Percentiles rank a stretch among this genome's conserved stretches.
Evolutionary conservation across 2,113 vertebrate species (phyloP).

Genomic region (Brienomyrus longianalis): DNA sequence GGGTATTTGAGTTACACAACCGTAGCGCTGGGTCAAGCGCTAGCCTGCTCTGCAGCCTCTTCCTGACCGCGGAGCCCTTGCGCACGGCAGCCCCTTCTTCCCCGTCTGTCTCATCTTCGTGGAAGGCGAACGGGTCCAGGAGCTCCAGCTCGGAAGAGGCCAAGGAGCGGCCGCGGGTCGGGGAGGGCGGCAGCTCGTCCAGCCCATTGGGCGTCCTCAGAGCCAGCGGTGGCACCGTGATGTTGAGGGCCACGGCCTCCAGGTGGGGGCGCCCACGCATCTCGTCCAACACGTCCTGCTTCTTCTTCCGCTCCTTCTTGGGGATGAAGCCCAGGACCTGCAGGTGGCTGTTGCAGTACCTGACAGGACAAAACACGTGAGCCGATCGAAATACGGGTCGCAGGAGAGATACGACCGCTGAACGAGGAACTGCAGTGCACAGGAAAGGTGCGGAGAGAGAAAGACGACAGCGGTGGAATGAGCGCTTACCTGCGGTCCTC

Average conservation of each 20-base stretch:
- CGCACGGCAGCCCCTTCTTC: conserved; percentile 65
- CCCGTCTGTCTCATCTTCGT: conserved; percentile 45
- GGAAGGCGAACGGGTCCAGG: conserved; percentile 77
- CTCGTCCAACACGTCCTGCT: conserved; percentile 76
- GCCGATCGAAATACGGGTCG: neutral
- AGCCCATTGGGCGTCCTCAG: conserved; percentile 78
- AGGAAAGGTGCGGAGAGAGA: neutral
- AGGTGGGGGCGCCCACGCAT: conserved; percentile 69
- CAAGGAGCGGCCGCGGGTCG: conserved; percentile 63
- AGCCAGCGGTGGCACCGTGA: conserved; percentile 73
- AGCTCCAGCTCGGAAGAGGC: conserved; percentile 59
- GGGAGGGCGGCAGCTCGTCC: conserved; percentile 70
- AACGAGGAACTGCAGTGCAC: neutral
- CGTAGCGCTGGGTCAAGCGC: conserved; percentile 67
- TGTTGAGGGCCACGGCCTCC: conserved; percentile 75
- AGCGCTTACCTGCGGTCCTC: conserved; percentile 77
- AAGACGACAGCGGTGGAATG: neutral
- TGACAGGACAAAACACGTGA: conserved; percentile 32
- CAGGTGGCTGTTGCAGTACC: conserved; percentile 87
- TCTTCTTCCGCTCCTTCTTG: conserved; percentile 90
- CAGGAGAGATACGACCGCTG: too few relatives aligned
- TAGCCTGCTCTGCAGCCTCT: conserved; percentile 73
- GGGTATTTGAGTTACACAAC: conserved; percentile 68
- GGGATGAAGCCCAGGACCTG: conserved; percentile 87
- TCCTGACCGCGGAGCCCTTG: conserved; percentile 71